phyloP scores from a whole-genome alignment of 1,140 invertebrate genomes.

The Metaphire vulgaris region DNA sequence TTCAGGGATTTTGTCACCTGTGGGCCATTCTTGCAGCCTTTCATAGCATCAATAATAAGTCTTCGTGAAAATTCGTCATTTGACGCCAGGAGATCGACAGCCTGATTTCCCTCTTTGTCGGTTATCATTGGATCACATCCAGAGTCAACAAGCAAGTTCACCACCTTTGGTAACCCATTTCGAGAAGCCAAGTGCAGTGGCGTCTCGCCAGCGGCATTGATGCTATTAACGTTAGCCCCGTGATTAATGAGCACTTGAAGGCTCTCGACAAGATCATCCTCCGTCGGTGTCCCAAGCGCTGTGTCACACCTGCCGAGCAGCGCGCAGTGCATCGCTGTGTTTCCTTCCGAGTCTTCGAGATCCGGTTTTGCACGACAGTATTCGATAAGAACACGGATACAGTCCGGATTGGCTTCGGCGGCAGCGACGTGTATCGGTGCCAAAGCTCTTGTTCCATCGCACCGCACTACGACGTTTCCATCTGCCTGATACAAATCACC shows the following conservation, averaged over 20 bases:
- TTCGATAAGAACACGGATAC: conserved; percentile 8
- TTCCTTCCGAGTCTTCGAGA: conserved; percentile 20
- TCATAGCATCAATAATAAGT: conserved; percentile 14
- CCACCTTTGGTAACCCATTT: conserved; percentile 24
- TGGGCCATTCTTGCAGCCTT: not conserved
- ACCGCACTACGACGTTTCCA: conserved; percentile 18
- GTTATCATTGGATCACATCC: conserved; percentile 10
- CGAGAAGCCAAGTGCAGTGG: conserved; percentile 38
- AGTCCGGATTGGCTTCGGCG: conserved; percentile 21
- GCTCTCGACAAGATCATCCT: conserved; percentile 22
- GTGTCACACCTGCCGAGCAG: conserved; percentile 18
- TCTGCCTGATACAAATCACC: not conserved
- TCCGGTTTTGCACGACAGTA: conserved; percentile 11
- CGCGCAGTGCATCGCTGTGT: conserved; percentile 29
- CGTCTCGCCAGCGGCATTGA: conserved; percentile 36
- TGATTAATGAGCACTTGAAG: conserved; percentile 19
- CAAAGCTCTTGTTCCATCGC: conserved; percentile 18
- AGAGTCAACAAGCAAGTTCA: conserved; percentile 14
- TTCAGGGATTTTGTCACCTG: no score
- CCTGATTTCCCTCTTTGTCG: conserved; percentile 15
- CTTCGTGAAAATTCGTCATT: conserved; percentile 12
- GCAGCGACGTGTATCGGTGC: conserved; percentile 30
- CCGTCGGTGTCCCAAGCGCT: conserved; percentile 18
- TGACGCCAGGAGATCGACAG: conserved; percentile 18
- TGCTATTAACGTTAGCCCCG: conserved; percentile 35